Evolutionary conservation across 2,113 vertebrate species (phyloP).

Genomic region (Marmota monax): DNA sequence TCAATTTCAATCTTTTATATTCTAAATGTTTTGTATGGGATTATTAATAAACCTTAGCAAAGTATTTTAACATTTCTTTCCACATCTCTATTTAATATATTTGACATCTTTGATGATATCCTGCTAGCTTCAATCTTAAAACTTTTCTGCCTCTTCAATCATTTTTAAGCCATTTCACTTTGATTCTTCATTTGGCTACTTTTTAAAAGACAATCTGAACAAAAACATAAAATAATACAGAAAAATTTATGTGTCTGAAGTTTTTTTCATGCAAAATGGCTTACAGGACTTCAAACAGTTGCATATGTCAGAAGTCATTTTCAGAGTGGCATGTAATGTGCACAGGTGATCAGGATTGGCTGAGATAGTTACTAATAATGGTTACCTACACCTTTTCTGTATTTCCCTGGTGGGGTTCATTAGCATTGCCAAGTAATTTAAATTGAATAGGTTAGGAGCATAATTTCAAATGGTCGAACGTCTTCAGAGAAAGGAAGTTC

Average conservation of each 20-base stretch:
- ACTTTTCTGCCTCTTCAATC: neutral
- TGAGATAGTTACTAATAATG: neutral
- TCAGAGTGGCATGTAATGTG: slow-evolving; percentile 13
- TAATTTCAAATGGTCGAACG: slow-evolving; percentile 58
- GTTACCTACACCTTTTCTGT: neutral
- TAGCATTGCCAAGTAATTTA: slow-evolving; percentile 59
- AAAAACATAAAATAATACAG: neutral
- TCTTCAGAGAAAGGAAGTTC: slow-evolving; percentile 56
- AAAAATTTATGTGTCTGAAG: neutral
- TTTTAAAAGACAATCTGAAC: slow-evolving; percentile 50
- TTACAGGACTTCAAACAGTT: slow-evolving; percentile 26
- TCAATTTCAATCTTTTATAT: neutral
- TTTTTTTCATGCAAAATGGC: slow-evolving; percentile 50
- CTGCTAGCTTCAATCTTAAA: neutral
- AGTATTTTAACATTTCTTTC: slow-evolving; percentile 7
- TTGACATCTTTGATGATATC: neutral
- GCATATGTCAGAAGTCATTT: slow-evolving; percentile 51
- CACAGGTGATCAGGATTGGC: slow-evolving; percentile 10
- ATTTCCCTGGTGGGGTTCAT: slow-evolving; percentile 54
- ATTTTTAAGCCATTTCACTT: slow-evolving; percentile 20
- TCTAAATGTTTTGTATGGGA: neutral
- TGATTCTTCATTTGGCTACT: slow-evolving; percentile 46
- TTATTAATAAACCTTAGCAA: slow-evolving; percentile 46
- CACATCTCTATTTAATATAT: neutral
- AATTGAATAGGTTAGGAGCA: slow-evolving; percentile 42